Evolutionary conservation across 2,113 vertebrate species (phyloP).

Genomic region (Xiphophorus couchianus): DNA sequence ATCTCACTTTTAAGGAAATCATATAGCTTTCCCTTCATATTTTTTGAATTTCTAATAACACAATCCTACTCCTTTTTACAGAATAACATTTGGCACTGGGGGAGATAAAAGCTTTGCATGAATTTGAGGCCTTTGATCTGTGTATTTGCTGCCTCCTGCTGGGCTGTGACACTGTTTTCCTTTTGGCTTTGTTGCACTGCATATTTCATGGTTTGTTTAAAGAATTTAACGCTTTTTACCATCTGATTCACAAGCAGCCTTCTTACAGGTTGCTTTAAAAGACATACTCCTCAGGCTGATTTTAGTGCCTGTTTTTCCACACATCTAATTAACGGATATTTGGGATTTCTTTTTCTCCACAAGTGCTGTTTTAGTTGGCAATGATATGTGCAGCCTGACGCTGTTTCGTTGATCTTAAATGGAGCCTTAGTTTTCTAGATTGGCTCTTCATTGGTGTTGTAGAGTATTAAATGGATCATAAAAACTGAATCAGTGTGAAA

Average conservation of each 20-base stretch:
- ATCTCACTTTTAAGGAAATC: not conserved
- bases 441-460: constrained; percentile 24
- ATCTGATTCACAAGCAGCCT: constrained; percentile 7
- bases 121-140: constrained; percentile 10
- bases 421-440: constrained; percentile 29
- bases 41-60: not conserved
- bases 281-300: constrained; percentile 2
- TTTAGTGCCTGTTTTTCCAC: constrained; percentile 1
- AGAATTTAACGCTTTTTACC: constrained; percentile 5
- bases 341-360: constrained; percentile 7
- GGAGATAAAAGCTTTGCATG: not conserved
- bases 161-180: constrained; percentile 19
- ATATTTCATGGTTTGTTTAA: constrained; percentile 23
- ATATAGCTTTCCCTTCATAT: not conserved
- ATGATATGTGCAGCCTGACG: constrained; percentile 21
- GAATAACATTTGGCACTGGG: not conserved
- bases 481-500: constrained; percentile 10
- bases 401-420: constrained; percentile 6
- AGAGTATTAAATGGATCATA: constrained; percentile 27
- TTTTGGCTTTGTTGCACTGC: constrained; percentile 3
- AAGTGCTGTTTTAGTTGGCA: constrained; percentile 3
- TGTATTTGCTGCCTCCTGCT: constrained; percentile 67
- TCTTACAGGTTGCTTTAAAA: constrained; percentile 6
- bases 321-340: constrained; percentile 19
- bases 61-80: not conserved